Evolutionary conservation across 2,113 vertebrate species (phyloP).

Genomic region (Campylomormyrus tamandua): DNA sequence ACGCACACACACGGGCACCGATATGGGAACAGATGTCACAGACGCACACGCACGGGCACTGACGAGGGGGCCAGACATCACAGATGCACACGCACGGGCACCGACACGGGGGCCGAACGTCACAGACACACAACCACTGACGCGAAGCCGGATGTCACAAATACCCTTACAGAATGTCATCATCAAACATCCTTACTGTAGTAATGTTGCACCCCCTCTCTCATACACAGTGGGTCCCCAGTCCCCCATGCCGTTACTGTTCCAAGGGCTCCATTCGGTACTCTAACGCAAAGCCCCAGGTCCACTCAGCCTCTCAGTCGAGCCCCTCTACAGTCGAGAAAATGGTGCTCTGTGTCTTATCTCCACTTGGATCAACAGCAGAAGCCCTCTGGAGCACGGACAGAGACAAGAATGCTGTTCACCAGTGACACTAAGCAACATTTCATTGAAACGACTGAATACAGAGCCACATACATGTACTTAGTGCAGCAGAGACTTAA

Average conservation of each 20-base stretch:
- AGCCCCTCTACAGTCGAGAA: background rate
- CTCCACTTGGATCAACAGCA: background rate
- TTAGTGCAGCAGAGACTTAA: background rate
- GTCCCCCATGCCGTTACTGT: background rate
- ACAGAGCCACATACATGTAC: background rate
- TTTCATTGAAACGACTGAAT: background rate
- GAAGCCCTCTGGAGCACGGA: background rate
- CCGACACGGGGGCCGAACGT: background rate
- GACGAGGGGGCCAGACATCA: background rate
- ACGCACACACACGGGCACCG: background rate
- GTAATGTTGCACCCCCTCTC: background rate
- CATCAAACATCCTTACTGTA: background rate
- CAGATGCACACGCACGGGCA: background rate
- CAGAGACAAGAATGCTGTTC: background rate
- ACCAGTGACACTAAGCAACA: background rate
- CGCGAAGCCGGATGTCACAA: background rate
- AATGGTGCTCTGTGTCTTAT: background rate
- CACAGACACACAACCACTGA: background rate
- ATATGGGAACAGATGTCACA: background rate
- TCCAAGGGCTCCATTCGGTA: slow-evolving; percentile 28
- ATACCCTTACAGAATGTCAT: background rate
- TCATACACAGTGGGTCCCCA: slow-evolving; percentile 42
- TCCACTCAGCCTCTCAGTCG: slow-evolving; percentile 32
- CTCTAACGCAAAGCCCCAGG: slow-evolving; percentile 36
- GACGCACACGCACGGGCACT: background rate